phyloP scores from a whole-genome alignment of 2,113 vertebrate species.

The Tamias sibiricus region DNA sequence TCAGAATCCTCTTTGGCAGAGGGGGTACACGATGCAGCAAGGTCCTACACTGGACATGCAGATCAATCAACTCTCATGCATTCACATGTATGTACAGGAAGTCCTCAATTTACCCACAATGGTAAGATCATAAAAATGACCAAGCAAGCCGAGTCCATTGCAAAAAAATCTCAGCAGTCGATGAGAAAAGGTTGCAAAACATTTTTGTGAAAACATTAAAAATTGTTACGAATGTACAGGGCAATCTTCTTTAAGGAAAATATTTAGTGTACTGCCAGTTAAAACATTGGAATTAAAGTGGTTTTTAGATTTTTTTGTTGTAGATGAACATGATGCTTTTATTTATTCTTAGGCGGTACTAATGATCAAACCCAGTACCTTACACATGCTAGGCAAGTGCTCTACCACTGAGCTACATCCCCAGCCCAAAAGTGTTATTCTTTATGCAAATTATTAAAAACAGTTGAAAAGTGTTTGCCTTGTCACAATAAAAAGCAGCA shows the following conservation, averaged over 20 bases:
- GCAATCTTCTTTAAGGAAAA: not conserved
- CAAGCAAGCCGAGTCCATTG: not conserved
- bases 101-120: not conserved
- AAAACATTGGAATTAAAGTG: not conserved
- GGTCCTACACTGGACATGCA: too few relatives aligned
- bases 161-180: not conserved
- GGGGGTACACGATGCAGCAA: too few relatives aligned
- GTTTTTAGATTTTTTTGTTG: too few relatives aligned
- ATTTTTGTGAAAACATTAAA: not conserved
- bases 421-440: not conserved
- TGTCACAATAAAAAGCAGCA: not conserved
- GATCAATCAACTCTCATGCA: accelerated
- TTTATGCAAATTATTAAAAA: not conserved
- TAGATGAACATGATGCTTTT: too few relatives aligned
- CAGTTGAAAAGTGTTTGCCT: not conserved
- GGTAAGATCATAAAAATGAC: not conserved
- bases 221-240: not conserved
- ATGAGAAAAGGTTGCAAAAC: not conserved
- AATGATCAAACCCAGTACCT: too few relatives aligned
- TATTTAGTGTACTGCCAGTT: not conserved
- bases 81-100: accelerated
- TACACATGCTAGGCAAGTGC: too few relatives aligned
- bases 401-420: too few relatives aligned
- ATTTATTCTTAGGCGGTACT: too few relatives aligned
- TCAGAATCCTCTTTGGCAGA: not conserved